Evolutionary conservation across 2,113 vertebrate genomes (phyloP).

Genomic region (Syngnathus typhle): DNA sequence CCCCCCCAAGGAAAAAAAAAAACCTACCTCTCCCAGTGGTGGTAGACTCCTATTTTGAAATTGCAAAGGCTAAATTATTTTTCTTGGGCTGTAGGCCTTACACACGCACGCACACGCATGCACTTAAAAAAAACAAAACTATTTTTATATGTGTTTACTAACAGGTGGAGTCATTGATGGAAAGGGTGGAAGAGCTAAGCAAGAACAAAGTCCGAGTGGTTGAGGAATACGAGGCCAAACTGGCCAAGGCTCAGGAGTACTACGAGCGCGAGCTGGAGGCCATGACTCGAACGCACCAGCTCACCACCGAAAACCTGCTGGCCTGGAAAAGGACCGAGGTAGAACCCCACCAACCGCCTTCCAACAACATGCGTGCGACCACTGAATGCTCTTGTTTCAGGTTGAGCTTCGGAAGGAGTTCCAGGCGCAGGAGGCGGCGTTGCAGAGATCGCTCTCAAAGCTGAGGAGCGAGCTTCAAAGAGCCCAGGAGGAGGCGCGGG

Average conservation of each 20-base stretch:
- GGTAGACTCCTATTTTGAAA: too few relatives aligned
- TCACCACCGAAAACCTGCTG: constrained; percentile 89
- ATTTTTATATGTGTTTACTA: not conserved
- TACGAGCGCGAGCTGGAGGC: constrained; percentile 92
- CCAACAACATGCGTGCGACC: not conserved
- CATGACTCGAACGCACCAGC: constrained; percentile 89
- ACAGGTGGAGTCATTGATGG: constrained; percentile 79
- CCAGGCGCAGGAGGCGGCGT: constrained; percentile 84
- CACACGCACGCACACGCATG: not conserved
- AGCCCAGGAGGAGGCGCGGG: constrained; percentile 87
- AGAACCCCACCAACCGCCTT: not conserved
- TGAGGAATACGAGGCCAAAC: constrained; percentile 89
- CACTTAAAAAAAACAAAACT: not conserved
- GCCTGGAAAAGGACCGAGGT: constrained; percentile 91
- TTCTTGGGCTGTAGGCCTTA: too few relatives aligned
- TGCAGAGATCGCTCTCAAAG: constrained; percentile 80
- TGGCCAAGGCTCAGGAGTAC: constrained; percentile 86
- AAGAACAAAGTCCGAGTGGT: constrained; percentile 81
- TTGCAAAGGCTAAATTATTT: too few relatives aligned
- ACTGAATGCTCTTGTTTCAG: constrained; percentile 18
- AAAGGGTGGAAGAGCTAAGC: constrained; percentile 79
- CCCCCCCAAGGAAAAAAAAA: too few relatives aligned
- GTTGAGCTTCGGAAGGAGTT: constrained; percentile 90
- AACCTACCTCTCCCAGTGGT: too few relatives aligned
- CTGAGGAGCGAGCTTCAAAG: constrained; percentile 76